These are phyloP conservation scores for Dione juno DNA, from an alignment of 2,888 invertebrate genomes.

Conservation along the genomic window DNA sequence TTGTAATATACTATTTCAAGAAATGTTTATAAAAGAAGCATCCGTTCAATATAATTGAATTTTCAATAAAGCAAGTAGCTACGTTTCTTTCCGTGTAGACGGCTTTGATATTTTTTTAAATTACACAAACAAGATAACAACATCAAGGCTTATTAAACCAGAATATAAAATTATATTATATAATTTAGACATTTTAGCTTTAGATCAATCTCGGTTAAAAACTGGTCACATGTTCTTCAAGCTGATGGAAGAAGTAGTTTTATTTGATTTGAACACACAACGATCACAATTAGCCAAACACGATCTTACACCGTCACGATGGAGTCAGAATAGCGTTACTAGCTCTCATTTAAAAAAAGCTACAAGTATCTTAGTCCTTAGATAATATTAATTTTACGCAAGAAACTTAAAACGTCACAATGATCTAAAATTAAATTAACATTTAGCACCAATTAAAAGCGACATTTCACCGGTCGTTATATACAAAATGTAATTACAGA, in stretches of 20 bases:
- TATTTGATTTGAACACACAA: too few species aligned
- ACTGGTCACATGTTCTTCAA: too few species aligned
- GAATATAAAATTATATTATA: too few species aligned
- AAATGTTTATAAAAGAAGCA: not conserved
- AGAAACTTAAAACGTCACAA: not conserved
- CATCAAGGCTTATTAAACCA: too few species aligned
- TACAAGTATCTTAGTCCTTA: not conserved
- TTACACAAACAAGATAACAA: not conserved
- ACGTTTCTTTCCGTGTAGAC: not conserved
- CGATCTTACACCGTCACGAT: too few species aligned
- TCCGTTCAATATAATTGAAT: not conserved
- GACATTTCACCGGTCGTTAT: conserved; percentile 11
- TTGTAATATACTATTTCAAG: not conserved
- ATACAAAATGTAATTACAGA: conserved; percentile 16
- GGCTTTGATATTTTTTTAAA: not conserved
- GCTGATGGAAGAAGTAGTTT: too few species aligned
- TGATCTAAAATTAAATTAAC: conserved; percentile 3
- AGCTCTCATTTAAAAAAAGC: too few species aligned
- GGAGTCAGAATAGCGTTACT: too few species aligned
- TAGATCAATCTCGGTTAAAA: too few species aligned
- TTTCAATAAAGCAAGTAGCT: not conserved
- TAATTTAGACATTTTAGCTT: too few species aligned
- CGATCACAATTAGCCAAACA: too few species aligned
- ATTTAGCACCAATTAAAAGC: conserved; percentile 16
- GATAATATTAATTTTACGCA: not conserved